These are phyloP conservation scores for Catocala sponsa DNA, from an alignment of 2,888 invertebrate species.

Conservation along the genomic window DNA sequence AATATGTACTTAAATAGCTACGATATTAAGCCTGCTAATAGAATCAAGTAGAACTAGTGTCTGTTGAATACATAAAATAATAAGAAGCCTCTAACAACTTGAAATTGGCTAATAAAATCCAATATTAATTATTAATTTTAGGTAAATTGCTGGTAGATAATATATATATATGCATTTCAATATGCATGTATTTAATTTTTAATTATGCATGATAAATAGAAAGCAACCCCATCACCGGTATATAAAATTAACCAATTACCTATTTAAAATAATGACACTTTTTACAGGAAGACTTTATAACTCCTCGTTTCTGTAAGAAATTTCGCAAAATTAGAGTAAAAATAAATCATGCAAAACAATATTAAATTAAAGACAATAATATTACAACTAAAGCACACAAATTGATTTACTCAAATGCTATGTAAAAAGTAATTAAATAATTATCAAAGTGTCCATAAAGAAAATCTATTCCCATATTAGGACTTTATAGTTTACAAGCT, in stretches of 20 bases:
- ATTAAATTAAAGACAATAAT: conserved; percentile 1
- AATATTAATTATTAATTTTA: too few species aligned
- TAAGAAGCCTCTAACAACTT: neutral
- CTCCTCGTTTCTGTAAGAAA: conserved; percentile 81
- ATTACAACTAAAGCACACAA: neutral
- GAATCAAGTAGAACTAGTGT: neutral
- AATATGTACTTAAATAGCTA: neutral
- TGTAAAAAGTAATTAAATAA: too few species aligned
- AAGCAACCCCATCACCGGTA: conserved; percentile 63
- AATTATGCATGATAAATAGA: neutral
- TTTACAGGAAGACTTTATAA: conserved; percentile 63
- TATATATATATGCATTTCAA: neutral
- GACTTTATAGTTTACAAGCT: too few species aligned
- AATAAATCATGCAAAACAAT: conserved; percentile 31
- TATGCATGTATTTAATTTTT: conserved; percentile 2
- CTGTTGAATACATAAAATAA: neutral
- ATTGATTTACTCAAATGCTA: too few species aligned
- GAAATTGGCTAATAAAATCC: neutral
- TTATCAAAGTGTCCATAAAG: too few species aligned
- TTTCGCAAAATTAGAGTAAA: conserved; percentile 41
- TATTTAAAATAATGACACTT: conserved; percentile 55
- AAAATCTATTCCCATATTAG: too few species aligned
- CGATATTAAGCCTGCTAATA: neutral
- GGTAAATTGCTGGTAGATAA: too few species aligned
- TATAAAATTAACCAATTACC: conserved; percentile 64